Conservation (phyloP, 2,113 vertebrate species). For the Oreotrochilus melanogaster region DNA sequence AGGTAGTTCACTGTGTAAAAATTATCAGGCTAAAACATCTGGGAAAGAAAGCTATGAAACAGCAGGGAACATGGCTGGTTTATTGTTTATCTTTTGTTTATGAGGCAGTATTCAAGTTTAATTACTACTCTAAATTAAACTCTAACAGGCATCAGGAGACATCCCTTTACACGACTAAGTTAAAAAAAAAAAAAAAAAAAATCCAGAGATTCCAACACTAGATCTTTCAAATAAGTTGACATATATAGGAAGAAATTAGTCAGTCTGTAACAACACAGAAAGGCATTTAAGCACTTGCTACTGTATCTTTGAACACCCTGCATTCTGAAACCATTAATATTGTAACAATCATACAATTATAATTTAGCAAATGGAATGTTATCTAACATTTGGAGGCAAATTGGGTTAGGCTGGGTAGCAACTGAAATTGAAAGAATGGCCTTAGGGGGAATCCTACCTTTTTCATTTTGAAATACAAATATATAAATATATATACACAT, state of each 20-base stretch:
- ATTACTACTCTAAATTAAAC: slow-evolving; percentile 99
- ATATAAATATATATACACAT: not conserved
- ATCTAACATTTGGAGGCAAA: slow-evolving; percentile 60
- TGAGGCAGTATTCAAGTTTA: slow-evolving; percentile 99
- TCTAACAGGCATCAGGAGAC: slow-evolving; percentile 96
- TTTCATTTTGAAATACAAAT: slow-evolving; percentile 15
- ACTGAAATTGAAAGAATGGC: not conserved
- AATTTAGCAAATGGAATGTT: slow-evolving; percentile 66
- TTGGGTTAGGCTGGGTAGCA: not conserved
- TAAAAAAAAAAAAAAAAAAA: slow-evolving; percentile 64
- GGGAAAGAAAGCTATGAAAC: slow-evolving; percentile 96
- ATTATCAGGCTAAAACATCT: slow-evolving; percentile 96
- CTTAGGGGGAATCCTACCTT: slow-evolving; percentile 24
- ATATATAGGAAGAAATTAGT: slow-evolving; percentile 75
- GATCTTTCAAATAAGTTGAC: slow-evolving; percentile 77
- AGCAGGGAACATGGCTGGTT: slow-evolving; percentile 93
- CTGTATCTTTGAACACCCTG: slow-evolving; percentile 41
- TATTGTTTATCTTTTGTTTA: slow-evolving; percentile 99
- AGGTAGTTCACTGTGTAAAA: slow-evolving; percentile 90
- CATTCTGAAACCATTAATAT: slow-evolving; percentile 74
- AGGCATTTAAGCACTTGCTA: slow-evolving; percentile 66
- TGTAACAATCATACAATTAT: slow-evolving; percentile 55
- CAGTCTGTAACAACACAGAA: slow-evolving; percentile 72
- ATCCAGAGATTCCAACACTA: slow-evolving; percentile 71
- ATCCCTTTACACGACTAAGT: slow-evolving; percentile 85